Evolutionary conservation across 2,888 invertebrate species (phyloP), one percentile per base, ranked within the genome.

Genomic region (Ophioninae sp.): DNA sequence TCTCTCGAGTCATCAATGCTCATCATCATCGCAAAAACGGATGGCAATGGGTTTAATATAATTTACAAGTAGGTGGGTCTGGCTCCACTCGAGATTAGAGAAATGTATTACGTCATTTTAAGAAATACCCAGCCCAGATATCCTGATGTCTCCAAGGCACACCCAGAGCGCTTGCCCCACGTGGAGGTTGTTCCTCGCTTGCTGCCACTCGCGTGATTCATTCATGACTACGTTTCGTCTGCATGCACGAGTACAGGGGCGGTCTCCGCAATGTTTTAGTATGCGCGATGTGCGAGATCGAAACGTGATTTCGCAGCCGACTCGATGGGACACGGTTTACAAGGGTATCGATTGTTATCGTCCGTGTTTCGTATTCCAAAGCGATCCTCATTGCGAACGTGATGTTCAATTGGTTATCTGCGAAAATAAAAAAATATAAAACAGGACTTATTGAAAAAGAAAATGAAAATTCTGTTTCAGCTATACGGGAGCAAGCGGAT

Each of bases 401-500:
- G 13, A 1, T 56, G 8, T 20, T 23, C 56, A n/a, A 23, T 44
- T 39, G 2, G 37, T 10, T 56, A 56, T 59, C 41, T 59, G 59
- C 17, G 5, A 30, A 17, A 62, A 62, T 23, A 17, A 21, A 61
- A 72, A 7, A 56, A 44, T n/a, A n/a, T n/a, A n/a, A 20, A 7
- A 65, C 21, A 6, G 1, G 20, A 0, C 21, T 7, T 10, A 73
- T 23, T 62, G 44, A 73, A 7, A 56, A 50, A 20, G 0, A 64
- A 39, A 17, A 30, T 30, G 30, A 30, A 67, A 65, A 62, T 70
- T 2, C 59, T 78, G 59, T 88, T 87, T 17, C 83, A 92, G 92
- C 85, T 7, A 89, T 82, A 86, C 94, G 95, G 64, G 95, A 95
- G 79, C 93, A 95, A 82, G 94, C 94, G 81, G 96, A 96, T 75